phyloP scores from a whole-genome alignment of 1,140 invertebrate species.

The Euura saliciscinereae region DNA sequence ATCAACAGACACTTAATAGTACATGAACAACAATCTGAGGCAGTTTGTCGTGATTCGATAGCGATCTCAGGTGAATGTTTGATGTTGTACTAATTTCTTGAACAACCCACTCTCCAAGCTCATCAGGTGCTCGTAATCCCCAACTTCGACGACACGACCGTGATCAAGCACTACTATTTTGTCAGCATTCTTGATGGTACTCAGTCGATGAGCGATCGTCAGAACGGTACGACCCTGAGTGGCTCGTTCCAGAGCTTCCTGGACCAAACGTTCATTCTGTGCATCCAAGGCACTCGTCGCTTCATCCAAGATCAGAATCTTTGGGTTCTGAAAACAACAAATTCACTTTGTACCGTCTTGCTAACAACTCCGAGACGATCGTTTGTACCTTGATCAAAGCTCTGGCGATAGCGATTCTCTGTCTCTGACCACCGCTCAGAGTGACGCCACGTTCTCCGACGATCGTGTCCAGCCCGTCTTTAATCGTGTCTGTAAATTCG shows the following conservation, averaged over 20 bases:
- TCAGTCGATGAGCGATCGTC: conserved; percentile 91
- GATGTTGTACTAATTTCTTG: conserved; percentile 70
- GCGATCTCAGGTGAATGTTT: conserved; percentile 60
- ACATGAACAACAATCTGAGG: no score
- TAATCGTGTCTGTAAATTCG: conserved; percentile 77
- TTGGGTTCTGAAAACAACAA: conserved; percentile 71
- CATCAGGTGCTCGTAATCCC: conserved; percentile 77
- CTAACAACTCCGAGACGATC: conserved; percentile 45
- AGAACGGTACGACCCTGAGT: conserved; percentile 86
- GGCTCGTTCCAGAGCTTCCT: conserved; percentile 83
- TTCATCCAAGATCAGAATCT: conserved; percentile 85
- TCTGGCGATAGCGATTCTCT: conserved; percentile 88
- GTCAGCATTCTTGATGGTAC: conserved; percentile 90
- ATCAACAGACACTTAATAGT: no score
- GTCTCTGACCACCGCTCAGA: conserved; percentile 86
- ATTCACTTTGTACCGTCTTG: conserved; percentile 54
- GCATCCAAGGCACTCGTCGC: conserved; percentile 92
- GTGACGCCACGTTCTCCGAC: conserved; percentile 84
- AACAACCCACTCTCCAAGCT: conserved; percentile 64
- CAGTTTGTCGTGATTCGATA: not conserved
- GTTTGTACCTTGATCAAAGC: conserved; percentile 81
- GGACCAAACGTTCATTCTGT: conserved; percentile 87
- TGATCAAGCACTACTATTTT: conserved; percentile 87
- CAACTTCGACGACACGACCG: conserved; percentile 83
- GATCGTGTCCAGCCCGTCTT: conserved; percentile 75